Conservation (phyloP, 2,888 invertebrate species). For the Drosophila kanekoi region DNA sequence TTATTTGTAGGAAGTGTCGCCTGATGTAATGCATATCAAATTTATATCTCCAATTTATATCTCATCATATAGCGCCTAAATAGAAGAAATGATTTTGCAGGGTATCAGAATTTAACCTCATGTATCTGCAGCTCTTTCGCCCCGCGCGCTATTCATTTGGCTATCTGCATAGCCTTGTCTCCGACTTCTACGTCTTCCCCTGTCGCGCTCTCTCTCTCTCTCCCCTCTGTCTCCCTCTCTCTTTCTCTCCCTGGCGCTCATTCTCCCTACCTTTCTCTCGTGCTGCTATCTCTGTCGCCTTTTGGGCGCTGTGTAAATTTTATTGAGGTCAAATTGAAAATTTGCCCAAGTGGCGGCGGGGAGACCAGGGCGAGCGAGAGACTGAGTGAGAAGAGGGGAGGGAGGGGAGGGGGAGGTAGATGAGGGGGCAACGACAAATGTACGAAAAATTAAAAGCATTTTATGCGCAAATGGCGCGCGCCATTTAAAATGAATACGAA, state of each 20-base stretch:
- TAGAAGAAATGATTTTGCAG: not conserved
- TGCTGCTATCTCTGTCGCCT: slow-evolving; percentile 11
- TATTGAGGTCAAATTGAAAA: slow-evolving; percentile 79
- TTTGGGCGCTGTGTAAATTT: slow-evolving; percentile 64
- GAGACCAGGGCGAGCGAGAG: not conserved
- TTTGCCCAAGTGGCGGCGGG: slow-evolving; percentile 56
- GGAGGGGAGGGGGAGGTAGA: not conserved
- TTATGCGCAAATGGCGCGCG: slow-evolving; percentile 73
- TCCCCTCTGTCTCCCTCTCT: not conserved
- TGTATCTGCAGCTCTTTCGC: slow-evolving; percentile 13
- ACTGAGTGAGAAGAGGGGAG: not conserved
- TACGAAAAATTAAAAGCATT: slow-evolving; percentile 79
- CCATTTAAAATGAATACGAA: slow-evolving; percentile 76
- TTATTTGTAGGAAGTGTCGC: no score
- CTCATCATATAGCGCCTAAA: no score
- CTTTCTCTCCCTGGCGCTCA: no score
- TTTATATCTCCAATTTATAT: no score
- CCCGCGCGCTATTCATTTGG: slow-evolving; percentile 27
- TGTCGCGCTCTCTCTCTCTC: no score
- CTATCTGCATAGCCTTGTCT: slow-evolving; percentile 38
- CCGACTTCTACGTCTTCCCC: not conserved
- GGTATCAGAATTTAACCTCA: slow-evolving; percentile 5
- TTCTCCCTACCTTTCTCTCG: not conserved
- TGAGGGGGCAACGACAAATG: slow-evolving; percentile 55
- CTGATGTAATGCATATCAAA: no score